Evolutionary conservation across 2,113 vertebrate genomes (phyloP), one percentile per base, ranked within the genome.

Genomic region (Steatornis caripensis): DNA sequence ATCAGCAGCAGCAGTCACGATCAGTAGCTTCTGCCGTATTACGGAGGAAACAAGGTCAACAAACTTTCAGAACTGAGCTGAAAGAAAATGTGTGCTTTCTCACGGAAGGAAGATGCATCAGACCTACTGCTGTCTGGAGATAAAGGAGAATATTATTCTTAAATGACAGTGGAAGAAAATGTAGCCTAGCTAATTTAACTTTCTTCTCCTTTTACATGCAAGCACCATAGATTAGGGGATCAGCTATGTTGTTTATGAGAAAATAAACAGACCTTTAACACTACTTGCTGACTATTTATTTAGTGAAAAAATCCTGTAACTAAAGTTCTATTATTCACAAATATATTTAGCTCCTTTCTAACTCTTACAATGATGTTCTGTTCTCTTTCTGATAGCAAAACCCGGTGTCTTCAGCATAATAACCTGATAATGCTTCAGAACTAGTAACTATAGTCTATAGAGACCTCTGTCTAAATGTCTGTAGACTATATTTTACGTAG

Each of bases 21-120:
- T 37, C 64, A 78, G 89, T 27, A 84, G 81, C 60, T 95, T 74
- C 81, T 96, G 91, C 77, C 68, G 57, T 4, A 7, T 19, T 49
- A 93, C 68, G 69, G 26, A 77, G 41, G 84, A 94, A 94, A 84
- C 43, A 89, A 93, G 80, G 93, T 91, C 80, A 97, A 69, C 39
- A 48, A 94, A 95, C 41, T 74, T 85, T 84, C 76, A 89, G 71
- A 95, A 49, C 12, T 15, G 6, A 78, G 17, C 8, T 58, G 17
- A 53, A 61, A 62, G 54, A 54, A 46, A 36, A 55, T 2, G 37
- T 15, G 9, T 49, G 20, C 24, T 87, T 70, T 77, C n/a, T 70
- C 32, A 80, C 16, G 10, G 8, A 61, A 29, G 13, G 15, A 49
- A 49, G 36, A 39, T 34, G 22, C 34, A 43, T 43, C 92, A 91